Base-by-base conservation (phyloP, 2,888 invertebrate genomes). In the Endotricha flammealis region DNA sequence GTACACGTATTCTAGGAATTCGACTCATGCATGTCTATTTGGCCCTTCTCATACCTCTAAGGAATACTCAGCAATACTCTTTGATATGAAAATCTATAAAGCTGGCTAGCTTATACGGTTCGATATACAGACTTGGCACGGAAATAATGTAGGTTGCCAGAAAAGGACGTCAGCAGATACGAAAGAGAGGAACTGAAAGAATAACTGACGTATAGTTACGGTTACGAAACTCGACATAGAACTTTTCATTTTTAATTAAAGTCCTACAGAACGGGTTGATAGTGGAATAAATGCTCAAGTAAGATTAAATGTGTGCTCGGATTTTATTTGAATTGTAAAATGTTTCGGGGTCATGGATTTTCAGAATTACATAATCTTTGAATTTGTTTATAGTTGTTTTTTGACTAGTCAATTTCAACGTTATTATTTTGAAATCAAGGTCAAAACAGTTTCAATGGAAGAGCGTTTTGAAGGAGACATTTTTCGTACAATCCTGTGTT, bases 41-140 rank as follows among this genome's bases (percentile, higher is more conserved):
- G 31, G 14, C 17, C 5, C 8, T 20, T 30, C 20, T 22, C n/a
- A 28, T 31, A 16, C 31, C 23, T 31, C 35, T 30, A 25, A 12
- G 9, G 29, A 44, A 31, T 13, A 32, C 34, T 16, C 17, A 23
- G 34, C 12, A 30, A 35, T 10, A 35, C 25, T 29, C 20, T 37
- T 31, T 32, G 38, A 48, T 50, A 48, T 44, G 43, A 64, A 71
- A 71, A 69, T 67, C 67, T 67, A 65, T 65, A 70, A 67, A 70
- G 58, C 67, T 65, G 61, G 65, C 64, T 66, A 64, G 67, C 63
- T 64, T 64, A 64, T 64, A 64, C 70, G 62, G 74, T 64, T 77
- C 76, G 61, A 76, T 76, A 74, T 68, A 64, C 59, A 68, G 64
- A 67, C 67, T 78, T 78, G 77, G 77, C 78, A 75, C 73, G 73